phyloP scores from a whole-genome alignment of 2,888 invertebrate species.

The Patella depressa region DNA sequence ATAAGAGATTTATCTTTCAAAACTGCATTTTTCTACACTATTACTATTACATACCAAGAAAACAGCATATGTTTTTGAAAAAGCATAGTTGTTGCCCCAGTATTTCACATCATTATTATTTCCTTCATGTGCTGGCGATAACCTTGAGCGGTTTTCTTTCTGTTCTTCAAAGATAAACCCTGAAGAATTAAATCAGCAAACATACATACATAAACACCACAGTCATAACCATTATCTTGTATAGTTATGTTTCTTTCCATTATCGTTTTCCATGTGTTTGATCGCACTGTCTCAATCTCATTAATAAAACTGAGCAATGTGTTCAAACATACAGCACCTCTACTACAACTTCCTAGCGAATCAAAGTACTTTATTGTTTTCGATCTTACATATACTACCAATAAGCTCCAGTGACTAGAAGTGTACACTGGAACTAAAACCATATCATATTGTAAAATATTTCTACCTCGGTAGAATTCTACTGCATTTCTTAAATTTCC shows the following conservation, averaged over 20 bases:
- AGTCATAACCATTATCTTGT: not conserved
- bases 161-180: not conserved
- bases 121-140: too few relatives aligned
- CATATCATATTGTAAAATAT: not conserved
- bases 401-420: not conserved
- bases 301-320: not conserved
- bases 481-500: not conserved
- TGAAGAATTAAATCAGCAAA: not conserved
- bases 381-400: not conserved
- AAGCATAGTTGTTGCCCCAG: too few relatives aligned
- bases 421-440: not conserved
- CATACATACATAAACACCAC: conserved; percentile 2
- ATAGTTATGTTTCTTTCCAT: not conserved
- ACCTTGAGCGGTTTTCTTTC: too few relatives aligned
- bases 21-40: too few relatives aligned
- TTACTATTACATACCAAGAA: too few relatives aligned
- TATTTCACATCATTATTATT: too few relatives aligned
- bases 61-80: too few relatives aligned
- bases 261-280: not conserved
- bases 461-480: not conserved
- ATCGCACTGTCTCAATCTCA: not conserved
- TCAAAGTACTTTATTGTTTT: not conserved
- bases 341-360: not conserved
- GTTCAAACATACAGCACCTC: not conserved
- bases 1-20: too few relatives aligned